Evolutionary conservation across 2,797 vertebrate genomes (phyloP), one percentile per base, ranked within the genome.

Genomic region (Danio choprae): DNA sequence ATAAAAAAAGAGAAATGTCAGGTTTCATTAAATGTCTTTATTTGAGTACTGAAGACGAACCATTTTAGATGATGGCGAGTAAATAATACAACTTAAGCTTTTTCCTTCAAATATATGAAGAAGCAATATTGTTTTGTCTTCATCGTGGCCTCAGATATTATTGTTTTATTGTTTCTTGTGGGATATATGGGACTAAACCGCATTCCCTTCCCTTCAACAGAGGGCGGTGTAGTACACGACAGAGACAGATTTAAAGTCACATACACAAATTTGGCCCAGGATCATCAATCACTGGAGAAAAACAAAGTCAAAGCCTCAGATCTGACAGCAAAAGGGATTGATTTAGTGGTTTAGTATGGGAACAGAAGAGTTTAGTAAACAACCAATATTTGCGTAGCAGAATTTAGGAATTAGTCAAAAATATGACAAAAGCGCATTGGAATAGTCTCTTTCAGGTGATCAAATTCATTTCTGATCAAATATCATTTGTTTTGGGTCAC

Each of bases 321-420:
- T 69, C 46, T 41, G 15, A 65, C 64, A 71, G 64, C 72, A 65
- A 70, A 80, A 44, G 43, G 50, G 48, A 63, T 83, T 75, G 73
- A 79, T 83, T 50, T 83, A 80, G 58, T 50, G 48, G 11, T 60
- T 50, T 43, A 63, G 56, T 79, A 55, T 83, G 65, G 59, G 41
- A 80, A 55, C 58, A 40, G 63, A 65, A 75, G 71, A 69, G 60
- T 78, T 67, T 79, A 53, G 70, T 69, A 69, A 63, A 64, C 56
- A 63, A 82, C 40, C 20, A 20, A 29, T 68, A 22, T 16, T 68
- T 55, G 20, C 41, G 50, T n/a, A 68, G 68, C 13, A 16, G 64
- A 40, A 29, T 29, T 29, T 1, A 29, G 29, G n/a, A n/a, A n/a
- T n/a, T n/a, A n/a, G 29, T 43, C n/a, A 1, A 76, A 7, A 55